phyloP scores from a whole-genome alignment of 2,113 vertebrate genomes.

The Haemorhous mexicanus region DNA sequence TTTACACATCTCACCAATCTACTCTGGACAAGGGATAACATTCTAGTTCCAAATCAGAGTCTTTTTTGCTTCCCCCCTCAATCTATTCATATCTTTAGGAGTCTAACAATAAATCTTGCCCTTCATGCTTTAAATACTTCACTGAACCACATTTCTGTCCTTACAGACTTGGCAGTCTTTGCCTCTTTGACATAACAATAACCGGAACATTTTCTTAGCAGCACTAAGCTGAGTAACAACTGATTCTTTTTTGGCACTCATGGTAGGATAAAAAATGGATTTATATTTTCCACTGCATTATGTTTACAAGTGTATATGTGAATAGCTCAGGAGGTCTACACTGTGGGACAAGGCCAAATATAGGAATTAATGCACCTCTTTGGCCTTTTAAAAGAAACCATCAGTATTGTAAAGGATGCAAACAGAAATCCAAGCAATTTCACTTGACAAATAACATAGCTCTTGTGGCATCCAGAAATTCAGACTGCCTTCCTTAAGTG shows the following conservation, averaged over 20 bases:
- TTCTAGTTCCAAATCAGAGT: not conserved
- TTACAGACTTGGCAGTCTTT: conserved; percentile 34
- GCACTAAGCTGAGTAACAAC: conserved; percentile 30
- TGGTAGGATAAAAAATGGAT: conserved; percentile 7
- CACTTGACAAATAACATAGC: not conserved
- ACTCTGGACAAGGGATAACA: not conserved
- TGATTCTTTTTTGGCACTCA: conserved; percentile 14
- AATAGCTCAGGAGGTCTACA: not conserved
- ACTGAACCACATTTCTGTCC: conserved; percentile 22
- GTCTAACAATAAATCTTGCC: conserved; percentile 32
- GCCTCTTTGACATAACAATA: conserved; percentile 39
- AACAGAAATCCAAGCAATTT: not conserved
- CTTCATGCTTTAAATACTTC: conserved; percentile 35
- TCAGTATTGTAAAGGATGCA: not conserved
- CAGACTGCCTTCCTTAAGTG: not conserved
- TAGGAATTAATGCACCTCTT: not conserved
- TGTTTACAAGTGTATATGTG: not conserved
- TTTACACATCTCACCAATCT: not conserved
- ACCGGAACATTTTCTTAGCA: conserved; percentile 42
- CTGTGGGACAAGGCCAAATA: not conserved
- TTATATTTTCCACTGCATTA: conserved; percentile 13
- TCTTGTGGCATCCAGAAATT: not conserved
- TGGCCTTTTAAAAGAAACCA: not conserved
- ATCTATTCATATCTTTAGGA: not conserved
- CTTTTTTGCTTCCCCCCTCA: rapidly evolving